phyloP scores from a whole-genome alignment of 2,888 invertebrate species.

The Epinotia nisella region DNA sequence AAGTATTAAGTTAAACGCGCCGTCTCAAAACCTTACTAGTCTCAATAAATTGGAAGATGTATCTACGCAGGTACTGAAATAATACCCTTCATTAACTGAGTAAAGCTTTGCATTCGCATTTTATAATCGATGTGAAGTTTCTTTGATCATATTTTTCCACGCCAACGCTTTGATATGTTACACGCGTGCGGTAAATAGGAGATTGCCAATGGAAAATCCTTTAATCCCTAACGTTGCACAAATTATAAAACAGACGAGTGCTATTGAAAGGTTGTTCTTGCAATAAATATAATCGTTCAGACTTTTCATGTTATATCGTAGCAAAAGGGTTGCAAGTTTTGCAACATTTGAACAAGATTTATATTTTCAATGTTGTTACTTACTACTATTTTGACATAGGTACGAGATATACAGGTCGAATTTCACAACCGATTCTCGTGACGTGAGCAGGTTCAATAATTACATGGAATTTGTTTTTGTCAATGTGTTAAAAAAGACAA shows the following conservation, averaged over 20 bases:
- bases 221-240: conserved; percentile 24
- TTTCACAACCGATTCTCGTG: too few species aligned
- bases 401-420: too few species aligned
- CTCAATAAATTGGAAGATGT: conserved; percentile 4
- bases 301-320: not conserved
- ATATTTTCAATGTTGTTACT: too few species aligned
- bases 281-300: not conserved
- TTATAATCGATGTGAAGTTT: conserved; percentile 23
- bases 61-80: not conserved
- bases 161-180: conserved; percentile 36
- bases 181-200: conserved; percentile 29
- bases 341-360: too few species aligned
- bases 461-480: too few species aligned
- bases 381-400: too few species aligned
- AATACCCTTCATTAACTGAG: conserved; percentile 16
- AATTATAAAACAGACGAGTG: conserved; percentile 18
- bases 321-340: too few species aligned
- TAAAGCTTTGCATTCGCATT: conserved; percentile 14
- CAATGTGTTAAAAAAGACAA: too few species aligned
- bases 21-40: not conserved
- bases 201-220: conserved; percentile 33
- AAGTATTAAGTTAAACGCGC: not conserved
- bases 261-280: conserved; percentile 1
- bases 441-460: too few species aligned
- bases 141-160: conserved; percentile 38